A percentile compares a stretch with the other conserved stretches of the same genome.
phyloP scores from a whole-genome alignment of 2,888 invertebrate species.

The Aphodius granarius region DNA sequence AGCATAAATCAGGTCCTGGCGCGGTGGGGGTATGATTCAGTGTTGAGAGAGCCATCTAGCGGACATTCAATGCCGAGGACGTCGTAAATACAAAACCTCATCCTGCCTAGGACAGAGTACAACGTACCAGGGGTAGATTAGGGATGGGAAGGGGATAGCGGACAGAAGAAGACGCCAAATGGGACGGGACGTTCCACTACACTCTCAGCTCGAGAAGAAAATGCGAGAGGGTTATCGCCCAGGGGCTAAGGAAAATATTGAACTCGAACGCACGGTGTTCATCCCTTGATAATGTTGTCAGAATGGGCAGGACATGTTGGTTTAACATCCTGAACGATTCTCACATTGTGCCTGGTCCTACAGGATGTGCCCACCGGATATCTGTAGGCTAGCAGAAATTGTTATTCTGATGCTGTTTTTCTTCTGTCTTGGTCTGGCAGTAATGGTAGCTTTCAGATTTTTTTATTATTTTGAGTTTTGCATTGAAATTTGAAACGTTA shows the following conservation, averaged over 20 bases:
- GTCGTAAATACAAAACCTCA: conserved; percentile 25
- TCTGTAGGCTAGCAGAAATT: no score
- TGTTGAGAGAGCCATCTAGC: conserved; percentile 17
- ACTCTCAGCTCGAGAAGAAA: not conserved
- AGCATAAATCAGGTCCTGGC: conserved; percentile 21
- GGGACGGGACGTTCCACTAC: not conserved
- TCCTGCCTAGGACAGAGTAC: conserved; percentile 21
- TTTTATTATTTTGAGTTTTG: no score
- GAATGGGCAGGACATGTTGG: not conserved
- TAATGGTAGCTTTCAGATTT: no score
- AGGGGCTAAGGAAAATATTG: not conserved
- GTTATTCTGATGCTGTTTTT: no score
- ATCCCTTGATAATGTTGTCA: not conserved
- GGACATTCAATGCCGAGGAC: conserved; percentile 14
- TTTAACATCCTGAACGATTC: not conserved
- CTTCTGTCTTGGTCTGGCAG: no score
- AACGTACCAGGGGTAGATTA: not conserved
- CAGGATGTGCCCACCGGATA: not conserved
- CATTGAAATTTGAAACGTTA: no score
- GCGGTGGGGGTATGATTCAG: conserved; percentile 20
- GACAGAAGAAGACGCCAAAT: not conserved
- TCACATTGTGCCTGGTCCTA: not conserved
- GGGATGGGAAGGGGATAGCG: not conserved
- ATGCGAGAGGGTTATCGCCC: not conserved
- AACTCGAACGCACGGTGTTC: not conserved